Base-by-base conservation (phyloP, 2,113 vertebrate genomes). In the Morone saxatilis region DNA sequence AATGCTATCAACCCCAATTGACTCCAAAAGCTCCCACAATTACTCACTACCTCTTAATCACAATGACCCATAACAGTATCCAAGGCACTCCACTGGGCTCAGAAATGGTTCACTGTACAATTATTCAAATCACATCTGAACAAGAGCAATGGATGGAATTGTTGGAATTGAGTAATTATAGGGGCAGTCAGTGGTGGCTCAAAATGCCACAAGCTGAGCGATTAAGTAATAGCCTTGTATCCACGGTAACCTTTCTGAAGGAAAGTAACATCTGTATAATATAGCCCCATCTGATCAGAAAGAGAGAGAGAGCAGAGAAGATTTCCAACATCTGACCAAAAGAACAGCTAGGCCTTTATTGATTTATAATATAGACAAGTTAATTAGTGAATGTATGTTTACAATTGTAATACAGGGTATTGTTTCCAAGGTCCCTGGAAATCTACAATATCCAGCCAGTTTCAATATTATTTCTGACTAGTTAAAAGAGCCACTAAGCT, bases 101-200 rank as follows among this genome's bases (percentile, higher is more conserved):
- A 77, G 59, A 83, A 72, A 84, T 43, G 84, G 78, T 83, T 90
- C 81, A 86, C 70, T 80, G 71, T 88, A 91, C 91, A 91, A 94
- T 95, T 94, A 92, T 91, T 93, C 63, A 94, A 93, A 93, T 93
- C 85, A 89, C 59, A 87, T 84, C 83, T 81, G 80, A 93, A 93
- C 86, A 86, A 88, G 86, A 79, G 76, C 76, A 77, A 88, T 87
- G 78, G 83, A 86, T 67, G 47, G 75, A 88, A 84, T 82, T 91
- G 89, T 81, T 89, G 86, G 86, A 93, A 92, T 88, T 87, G 84
- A 92, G 85, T 93, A 92, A 93, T 94, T 95, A 93, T 51, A 92
- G 88, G 76, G 86, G 77, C 76, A 86, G 71, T 76, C 59, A 80
- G 69, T 41, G 5, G 81, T 83, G 84, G 78, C 89, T 93, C 78